A percentile compares a stretch with the other conserved stretches of the same genome.
Evolutionary conservation across 2,797 vertebrate genomes (phyloP).

Genomic region (Limosa lapponica): DNA sequence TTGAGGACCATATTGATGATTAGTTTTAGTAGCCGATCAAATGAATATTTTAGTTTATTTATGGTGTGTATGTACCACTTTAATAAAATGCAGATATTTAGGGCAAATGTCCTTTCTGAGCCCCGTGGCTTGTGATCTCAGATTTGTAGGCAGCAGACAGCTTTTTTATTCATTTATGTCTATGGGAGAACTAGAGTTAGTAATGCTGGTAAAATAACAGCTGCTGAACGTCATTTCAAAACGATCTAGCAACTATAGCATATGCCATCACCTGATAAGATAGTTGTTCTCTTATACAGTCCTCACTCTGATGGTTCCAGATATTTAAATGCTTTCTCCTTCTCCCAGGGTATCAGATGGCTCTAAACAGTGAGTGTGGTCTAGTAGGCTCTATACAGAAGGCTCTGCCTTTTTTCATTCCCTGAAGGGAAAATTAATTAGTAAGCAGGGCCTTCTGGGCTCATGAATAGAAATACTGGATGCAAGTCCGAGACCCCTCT

Average conservation of each 20-base stretch:
- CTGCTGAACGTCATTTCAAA: conserved; percentile 17
- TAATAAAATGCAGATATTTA: background rate
- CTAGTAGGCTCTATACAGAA: background rate
- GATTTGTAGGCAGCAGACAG: background rate
- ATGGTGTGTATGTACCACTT: background rate
- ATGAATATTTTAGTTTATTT: background rate
- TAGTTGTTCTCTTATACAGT: background rate
- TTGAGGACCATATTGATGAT: background rate
- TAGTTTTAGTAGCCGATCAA: background rate
- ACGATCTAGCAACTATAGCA: background rate
- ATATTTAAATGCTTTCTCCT: conserved; percentile 1
- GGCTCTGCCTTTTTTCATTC: background rate
- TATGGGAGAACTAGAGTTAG: background rate
- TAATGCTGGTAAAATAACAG: background rate
- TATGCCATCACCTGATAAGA: background rate
- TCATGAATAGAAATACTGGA: background rate
- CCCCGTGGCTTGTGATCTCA: background rate
- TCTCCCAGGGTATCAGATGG: background rate
- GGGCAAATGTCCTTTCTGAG: background rate
- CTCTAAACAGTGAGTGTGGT: background rate
- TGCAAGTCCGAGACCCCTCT: fast-evolving
- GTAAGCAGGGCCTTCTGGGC: background rate
- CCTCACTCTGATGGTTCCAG: background rate
- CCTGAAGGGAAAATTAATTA: background rate
- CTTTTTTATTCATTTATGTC: background rate